phyloP scores from a whole-genome alignment of 2,797 vertebrate genomes.

The Pachyuromys duprasi region DNA sequence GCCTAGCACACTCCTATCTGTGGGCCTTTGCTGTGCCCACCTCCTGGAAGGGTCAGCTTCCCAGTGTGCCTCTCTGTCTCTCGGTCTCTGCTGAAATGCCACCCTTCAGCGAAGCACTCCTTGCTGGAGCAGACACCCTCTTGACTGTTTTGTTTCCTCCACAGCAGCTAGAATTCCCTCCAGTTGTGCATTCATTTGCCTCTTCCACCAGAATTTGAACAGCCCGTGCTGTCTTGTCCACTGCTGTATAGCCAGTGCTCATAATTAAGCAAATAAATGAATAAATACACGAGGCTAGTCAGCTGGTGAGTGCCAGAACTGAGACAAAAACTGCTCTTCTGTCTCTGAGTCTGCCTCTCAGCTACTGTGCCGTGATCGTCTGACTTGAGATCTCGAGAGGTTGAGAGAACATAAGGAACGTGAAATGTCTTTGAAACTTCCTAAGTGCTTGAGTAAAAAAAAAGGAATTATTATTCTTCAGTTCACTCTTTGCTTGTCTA shows the following conservation, averaged over 20 bases:
- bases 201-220: neutral
- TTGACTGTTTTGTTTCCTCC: neutral
- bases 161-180: constrained; percentile 16
- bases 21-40: neutral
- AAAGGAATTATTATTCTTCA: constrained; percentile 18
- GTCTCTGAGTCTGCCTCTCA: neutral
- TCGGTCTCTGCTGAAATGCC: neutral
- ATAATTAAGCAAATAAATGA: constrained; percentile 23
- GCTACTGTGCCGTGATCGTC: neutral
- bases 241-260: neutral
- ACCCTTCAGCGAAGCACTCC: neutral
- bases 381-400: neutral
- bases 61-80: neutral
- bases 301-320: neutral
- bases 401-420: constrained; percentile 5
- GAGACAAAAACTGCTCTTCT: neutral
- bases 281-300: neutral
- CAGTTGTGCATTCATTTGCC: neutral
- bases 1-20: neutral
- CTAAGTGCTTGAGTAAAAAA: constrained; percentile 20
- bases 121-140: neutral
- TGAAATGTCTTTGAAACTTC: constrained; percentile 29
- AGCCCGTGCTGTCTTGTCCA: neutral
- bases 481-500: constrained; percentile 51
- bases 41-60: neutral